Percentiles rank a stretch among this genome's conserved stretches.
Conservation (phyloP, 1,140 invertebrate species). For the Zelostemma sp. region DNA sequence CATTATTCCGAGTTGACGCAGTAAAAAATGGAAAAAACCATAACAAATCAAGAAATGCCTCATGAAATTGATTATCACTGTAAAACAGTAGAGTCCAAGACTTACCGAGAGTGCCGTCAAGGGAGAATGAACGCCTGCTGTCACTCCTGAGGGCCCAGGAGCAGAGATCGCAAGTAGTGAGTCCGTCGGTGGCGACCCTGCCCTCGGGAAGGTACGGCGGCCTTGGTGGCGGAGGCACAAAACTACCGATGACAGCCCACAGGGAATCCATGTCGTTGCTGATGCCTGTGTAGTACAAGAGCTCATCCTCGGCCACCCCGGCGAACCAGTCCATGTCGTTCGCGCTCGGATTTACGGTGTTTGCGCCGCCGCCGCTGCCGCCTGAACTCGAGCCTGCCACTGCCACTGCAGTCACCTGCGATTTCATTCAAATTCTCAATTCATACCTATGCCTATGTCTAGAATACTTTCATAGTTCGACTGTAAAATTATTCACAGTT, state of each 20-base stretch:
- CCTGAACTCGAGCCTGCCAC: conserved; percentile 50
- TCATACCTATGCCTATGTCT: too few relatives aligned
- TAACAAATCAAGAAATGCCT: too few relatives aligned
- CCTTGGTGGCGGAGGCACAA: conserved; percentile 77
- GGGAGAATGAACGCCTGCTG: conserved; percentile 67
- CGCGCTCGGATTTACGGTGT: conserved; percentile 59
- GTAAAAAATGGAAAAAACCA: too few relatives aligned
- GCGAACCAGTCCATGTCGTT: conserved; percentile 73
- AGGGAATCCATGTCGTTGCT: conserved; percentile 75
- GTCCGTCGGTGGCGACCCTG: conserved; percentile 73
- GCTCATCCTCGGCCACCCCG: conserved; percentile 74
- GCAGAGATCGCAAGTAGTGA: conserved; percentile 80
- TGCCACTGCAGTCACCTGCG: conserved; percentile 63
- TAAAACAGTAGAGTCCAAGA: too few relatives aligned
- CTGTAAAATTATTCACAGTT: too few relatives aligned
- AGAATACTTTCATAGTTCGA: too few relatives aligned
- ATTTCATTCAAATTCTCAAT: conserved; percentile 13
- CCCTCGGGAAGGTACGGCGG: conserved; percentile 76
- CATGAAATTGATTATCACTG: too few relatives aligned
- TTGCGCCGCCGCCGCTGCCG: conserved; percentile 58
- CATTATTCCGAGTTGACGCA: too few relatives aligned
- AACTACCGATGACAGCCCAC: conserved; percentile 74
- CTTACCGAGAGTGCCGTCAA: conserved; percentile 67
- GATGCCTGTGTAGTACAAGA: conserved; percentile 72
- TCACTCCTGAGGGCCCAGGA: conserved; percentile 75